phyloP scores from a whole-genome alignment of 2,888 invertebrate species.

The Eucriotettix oculatus region DNA sequence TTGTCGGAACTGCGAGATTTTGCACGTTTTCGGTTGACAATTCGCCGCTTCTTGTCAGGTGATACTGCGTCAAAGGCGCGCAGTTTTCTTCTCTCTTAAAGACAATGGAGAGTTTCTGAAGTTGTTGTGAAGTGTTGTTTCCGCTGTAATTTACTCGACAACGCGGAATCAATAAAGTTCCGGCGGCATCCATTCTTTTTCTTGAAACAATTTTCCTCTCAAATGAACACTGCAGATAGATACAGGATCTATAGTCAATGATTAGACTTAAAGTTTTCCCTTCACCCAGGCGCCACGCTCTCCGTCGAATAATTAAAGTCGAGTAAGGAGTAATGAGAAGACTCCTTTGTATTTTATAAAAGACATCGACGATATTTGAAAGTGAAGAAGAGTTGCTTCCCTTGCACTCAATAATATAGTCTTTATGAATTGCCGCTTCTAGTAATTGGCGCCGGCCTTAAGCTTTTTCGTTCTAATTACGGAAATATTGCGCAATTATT shows the following conservation, averaged over 20 bases:
- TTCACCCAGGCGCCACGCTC: neutral
- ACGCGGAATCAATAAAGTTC: neutral
- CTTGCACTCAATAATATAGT: neutral
- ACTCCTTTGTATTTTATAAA: constrained; percentile 11
- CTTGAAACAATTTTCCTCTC: constrained; percentile 2
- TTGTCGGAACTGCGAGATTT: no score
- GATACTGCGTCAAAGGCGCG: no score
- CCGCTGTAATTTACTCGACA: no score
- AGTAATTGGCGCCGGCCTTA: no score
- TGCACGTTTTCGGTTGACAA: no score
- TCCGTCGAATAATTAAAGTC: constrained; percentile 11
- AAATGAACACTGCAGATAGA: constrained; percentile 4
- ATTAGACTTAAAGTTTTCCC: neutral
- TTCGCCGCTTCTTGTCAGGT: no score
- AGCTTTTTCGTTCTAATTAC: no score
- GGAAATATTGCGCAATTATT: no score
- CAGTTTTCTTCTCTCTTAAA: no score
- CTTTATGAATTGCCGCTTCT: no score
- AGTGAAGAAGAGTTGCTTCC: constrained; percentile 1
- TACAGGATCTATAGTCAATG: constrained; percentile 3
- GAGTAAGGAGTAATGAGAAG: constrained; percentile 11
- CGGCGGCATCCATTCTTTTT: neutral
- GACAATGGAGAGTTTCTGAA: no score
- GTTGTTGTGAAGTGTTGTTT: no score
- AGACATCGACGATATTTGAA: constrained; percentile 10